Base-by-base conservation (phyloP, 2,797 vertebrate species). In the Pipistrellus kuhlii region DNA sequence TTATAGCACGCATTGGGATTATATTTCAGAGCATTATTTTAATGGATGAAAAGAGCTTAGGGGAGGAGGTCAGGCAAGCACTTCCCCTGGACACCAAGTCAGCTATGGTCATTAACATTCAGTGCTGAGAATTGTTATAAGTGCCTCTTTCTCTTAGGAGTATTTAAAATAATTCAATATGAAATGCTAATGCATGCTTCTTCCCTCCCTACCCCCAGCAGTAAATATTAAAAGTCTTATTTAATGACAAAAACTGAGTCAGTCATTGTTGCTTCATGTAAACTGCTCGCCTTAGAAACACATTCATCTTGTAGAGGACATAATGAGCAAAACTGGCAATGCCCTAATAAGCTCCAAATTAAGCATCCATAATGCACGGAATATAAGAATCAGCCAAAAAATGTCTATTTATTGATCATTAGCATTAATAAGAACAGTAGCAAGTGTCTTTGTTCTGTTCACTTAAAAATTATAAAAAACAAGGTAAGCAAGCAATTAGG, bases 281-380 rank as follows among this genome's bases (percentile, higher is more conserved):
- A 96, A 93, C 86, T 75, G 57, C 85, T 95, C 90, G 76, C 91
- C 91, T 89, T 72, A 88, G 96, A 96, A 97, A 87, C 51, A 87
- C 85, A 94, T 96, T 95, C 81, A 90, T 96, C 95, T 96, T 95
- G 59, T 55, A 55, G 87, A 95, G 85, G 69, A 97, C 90, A 96
- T 97, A 96, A 96, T 96, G 92, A 97, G 75, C 78, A 93, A 94
- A 95, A 94, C 69, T 95, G 93, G 82, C 84, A 94, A 66, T 95
- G 88, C 64, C 88, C 88, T 97, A 97, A 96, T 97, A 96, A 94
- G 93, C 92, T 96, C 92, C 86, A 96, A 97, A 97, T 96, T 97
- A 97, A 96, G 92, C 96, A 94, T 94, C 90, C 81, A 95, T 71
- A 93, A 94, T 95, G 69, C 94, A 94, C 84, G 82, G 93, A 97